Evolutionary conservation across 2,113 vertebrate genomes (phyloP), one percentile per base, ranked within the genome.

Genomic region (Mohoua ochrocephala): DNA sequence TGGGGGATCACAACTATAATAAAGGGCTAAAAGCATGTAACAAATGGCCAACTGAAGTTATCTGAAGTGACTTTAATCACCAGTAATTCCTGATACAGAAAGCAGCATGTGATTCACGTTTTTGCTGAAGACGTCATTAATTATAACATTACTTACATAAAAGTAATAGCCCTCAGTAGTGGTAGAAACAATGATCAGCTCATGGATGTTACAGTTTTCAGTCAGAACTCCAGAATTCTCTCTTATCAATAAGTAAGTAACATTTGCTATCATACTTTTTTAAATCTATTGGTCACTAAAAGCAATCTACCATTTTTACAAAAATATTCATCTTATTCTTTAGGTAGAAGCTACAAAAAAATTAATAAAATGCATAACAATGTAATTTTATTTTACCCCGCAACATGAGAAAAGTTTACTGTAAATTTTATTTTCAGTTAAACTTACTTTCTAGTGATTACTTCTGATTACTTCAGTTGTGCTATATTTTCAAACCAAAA

Each of bases 401-500:
- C 13, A 87, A 37, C 17, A 49, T 20, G 15, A 57, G 54, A 80
- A 75, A 75, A 54, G 4, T 11, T 60, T 14, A 71, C 18, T 28
- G 33, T 21, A 69, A 75, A 26, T 20, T n/a, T 45, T 35, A 44
- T 76, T 85, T 74, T 5, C 47, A 49, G 41, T 39, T 47, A 22
- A 77, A 57, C 14, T 45, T 64, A 17, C 10, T 56, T 78, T 69
- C 59, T 7, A 47, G 31, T 28, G 10, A 71, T 22, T 39, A 52
- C 15, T 50, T 59, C 45, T 28, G 10, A 71, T 22, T 39, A 52
- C 15, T 50, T 59, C 45, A 39, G 27, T 57, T 64, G 50, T 42
- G n/a, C 35, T 91, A 21, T 17, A 67, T 49, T 37, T 47, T 82
- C 15, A 54, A 41, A 75, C 90, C 97, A 95, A 60, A 52, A 98